Base-by-base conservation (phyloP, 2,797 vertebrate genomes). In the Huso huso region DNA sequence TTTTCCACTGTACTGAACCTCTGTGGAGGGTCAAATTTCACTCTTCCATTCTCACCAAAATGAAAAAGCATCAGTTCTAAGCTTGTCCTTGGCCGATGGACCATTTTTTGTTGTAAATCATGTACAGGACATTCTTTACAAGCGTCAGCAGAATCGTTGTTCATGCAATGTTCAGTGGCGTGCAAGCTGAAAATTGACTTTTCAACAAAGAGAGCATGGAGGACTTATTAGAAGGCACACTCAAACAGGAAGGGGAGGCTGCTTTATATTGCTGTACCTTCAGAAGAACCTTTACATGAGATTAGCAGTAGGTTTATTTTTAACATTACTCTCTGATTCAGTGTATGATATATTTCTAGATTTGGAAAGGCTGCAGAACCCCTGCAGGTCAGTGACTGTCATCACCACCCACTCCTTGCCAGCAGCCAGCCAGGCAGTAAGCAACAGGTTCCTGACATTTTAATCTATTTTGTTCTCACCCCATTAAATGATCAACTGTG, bases 401-500 rank as follows among this genome's bases (percentile, higher is more conserved):
- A 51, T 62, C 48, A 63, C n/a, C 5, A 4, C 37, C 15, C 51
- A 10, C 53, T 13, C 18, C 51, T 49, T 18, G 18, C 52, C 68
- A 69, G 62, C 62, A 64, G 10, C 48, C 49, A 23, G 55, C 51
- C 55, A 63, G 51, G 23, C 53, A 48, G 49, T 51, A 7, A 52
- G 49, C 59, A 7, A 52, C 18, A 12, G 65, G 9, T 15, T 13
- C 11, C 13, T 65, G 59, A 8, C 49, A 51, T 66, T 70, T 67
- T 53, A 64, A 63, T 59, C 15, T 18, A 49, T 6, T 62, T 66
- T 65, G 11, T 70, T 64, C 66, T 58, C 66, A 67, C 61, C 65
- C 60, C 61, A 60, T 67, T 70, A 59, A 67, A 58, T 50, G 48
- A 58, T 70, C 61, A 59, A 64, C 64, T 70, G 53, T 51, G 51